Evolutionary conservation across 2,797 vertebrate genomes (phyloP).

Genomic region (Paramormyrops hopkinsi): DNA sequence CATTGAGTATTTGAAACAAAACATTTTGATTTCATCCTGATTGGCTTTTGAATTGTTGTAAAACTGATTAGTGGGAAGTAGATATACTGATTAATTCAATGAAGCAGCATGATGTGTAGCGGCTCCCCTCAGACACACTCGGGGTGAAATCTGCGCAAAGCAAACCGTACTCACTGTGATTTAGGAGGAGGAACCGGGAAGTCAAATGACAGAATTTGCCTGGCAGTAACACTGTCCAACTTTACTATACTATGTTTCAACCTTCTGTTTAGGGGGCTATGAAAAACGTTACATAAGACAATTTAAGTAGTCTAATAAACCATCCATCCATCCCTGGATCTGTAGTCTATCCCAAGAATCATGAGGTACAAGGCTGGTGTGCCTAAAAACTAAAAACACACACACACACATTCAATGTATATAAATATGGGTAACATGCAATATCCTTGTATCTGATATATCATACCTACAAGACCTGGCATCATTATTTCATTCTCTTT

Average conservation of each 20-base stretch:
- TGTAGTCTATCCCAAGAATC: background rate
- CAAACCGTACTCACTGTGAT: background rate
- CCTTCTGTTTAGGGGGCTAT: background rate
- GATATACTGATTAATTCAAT: background rate
- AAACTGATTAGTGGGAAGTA: background rate
- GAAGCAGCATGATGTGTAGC: background rate
- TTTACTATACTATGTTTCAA: background rate
- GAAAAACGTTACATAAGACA: background rate
- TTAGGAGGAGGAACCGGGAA: background rate
- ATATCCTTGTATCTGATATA: background rate
- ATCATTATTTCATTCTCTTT: background rate
- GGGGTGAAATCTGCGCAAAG: background rate
- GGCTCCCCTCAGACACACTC: background rate
- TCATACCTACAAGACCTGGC: background rate
- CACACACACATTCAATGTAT: background rate
- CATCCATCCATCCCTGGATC: background rate
- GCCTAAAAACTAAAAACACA: background rate
- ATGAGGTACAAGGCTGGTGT: background rate
- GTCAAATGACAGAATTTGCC: background rate
- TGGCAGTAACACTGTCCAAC: background rate
- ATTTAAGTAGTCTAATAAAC: background rate
- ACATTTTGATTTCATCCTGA: conserved; percentile 1
- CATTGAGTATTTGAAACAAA: background rate
- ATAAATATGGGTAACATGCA: background rate
- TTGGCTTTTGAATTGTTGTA: background rate